Base-by-base conservation (phyloP, 2,888 invertebrate species). In the Ectemnius cavifrons region DNA sequence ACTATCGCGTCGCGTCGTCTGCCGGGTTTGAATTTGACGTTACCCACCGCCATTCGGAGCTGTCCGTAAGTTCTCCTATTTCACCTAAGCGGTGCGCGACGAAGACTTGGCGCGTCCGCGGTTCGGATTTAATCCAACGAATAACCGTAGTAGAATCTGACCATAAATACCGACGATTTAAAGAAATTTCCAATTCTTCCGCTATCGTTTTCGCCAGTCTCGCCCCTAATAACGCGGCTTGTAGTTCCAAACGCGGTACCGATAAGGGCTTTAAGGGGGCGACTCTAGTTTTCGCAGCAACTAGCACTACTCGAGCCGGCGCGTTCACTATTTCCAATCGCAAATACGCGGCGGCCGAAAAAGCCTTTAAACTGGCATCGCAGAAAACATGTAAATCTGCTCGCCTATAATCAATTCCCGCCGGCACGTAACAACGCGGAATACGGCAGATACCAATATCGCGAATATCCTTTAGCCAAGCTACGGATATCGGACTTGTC, bases 181-280 rank as follows among this genome's bases (percentile, higher is more conserved):
- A 23, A 13, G 14, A 6, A 6, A 63, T 49, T 1, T 49, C 27
- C 2, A 49, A 16, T 14, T 49, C 63, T 3, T 14, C 63, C 2
- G 49, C 6, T n/a, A 63, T 27, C 2, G 28, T 63, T 23, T 49
- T 47, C 1, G 49, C 49, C 8, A 63, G 4, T 23, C 49, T 23
- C 5, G n/a, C 49, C 6, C 13, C 63, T 4, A 63, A n/a, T 14
- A 63, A 14, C 4, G 63, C 63, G 2, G 63, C 49, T 5, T 63
- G 63, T 6, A 63, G 11, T 49, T 63, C 49, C 4, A 49, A 49
- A 4, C 49, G 63, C 16, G 49, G 63, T n/a, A 63, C 27, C 2
- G 49, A 49, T 1, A 63, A 4, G 2, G 49, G 49, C 4, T 63
- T 63, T 16, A 49, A 18, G 3, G 63, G 49, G 14, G 49, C 27